These are phyloP conservation scores for Oxystoma pomonae DNA, from an alignment of 2,888 invertebrate species.

Conservation along the genomic window DNA sequence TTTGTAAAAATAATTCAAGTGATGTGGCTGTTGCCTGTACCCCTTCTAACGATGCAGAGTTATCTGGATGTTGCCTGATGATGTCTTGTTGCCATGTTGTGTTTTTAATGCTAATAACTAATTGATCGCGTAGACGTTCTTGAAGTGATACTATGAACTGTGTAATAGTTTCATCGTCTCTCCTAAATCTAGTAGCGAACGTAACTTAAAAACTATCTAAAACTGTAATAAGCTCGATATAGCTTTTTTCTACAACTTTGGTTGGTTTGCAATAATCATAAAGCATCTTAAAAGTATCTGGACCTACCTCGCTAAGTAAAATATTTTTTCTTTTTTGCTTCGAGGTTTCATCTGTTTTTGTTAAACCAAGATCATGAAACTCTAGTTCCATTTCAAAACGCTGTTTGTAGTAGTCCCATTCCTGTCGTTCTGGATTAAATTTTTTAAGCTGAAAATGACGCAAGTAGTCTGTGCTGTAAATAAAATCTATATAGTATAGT, in stretches of 20 bases:
- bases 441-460: neutral
- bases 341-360: no score
- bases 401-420: neutral
- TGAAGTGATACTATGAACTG: conserved; percentile 17
- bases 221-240: neutral
- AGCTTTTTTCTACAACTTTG: neutral
- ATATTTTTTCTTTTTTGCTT: no score
- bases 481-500: no score
- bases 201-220: neutral
- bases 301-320: conserved; percentile 3
- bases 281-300: conserved; percentile 5
- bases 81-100: conserved; percentile 18
- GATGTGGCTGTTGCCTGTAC: conserved; percentile 13
- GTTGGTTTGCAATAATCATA: conserved; percentile 7
- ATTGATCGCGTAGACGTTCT: conserved; percentile 19
- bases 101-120: conserved; percentile 18
- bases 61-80: conserved; percentile 13
- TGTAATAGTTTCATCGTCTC: neutral
- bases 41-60: conserved; percentile 12
- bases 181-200: neutral
- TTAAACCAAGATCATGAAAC: no score
- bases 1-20: conserved; percentile 9
- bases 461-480: neutral
- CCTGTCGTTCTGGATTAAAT: neutral
- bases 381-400: no score